Conservation (phyloP, 1,140 invertebrate genomes). For the Belonocnema kinseyi region DNA sequence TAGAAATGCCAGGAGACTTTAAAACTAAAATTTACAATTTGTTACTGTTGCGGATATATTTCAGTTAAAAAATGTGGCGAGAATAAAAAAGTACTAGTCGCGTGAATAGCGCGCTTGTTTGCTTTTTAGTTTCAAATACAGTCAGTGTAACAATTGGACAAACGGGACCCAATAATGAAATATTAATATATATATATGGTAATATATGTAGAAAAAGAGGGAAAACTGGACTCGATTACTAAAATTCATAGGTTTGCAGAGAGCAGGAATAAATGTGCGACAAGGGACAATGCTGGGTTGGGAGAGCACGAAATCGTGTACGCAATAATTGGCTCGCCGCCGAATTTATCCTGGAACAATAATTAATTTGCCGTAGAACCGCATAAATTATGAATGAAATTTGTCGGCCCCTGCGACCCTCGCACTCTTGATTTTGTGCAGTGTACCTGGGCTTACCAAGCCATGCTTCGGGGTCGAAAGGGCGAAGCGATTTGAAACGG, state of each 20-base stretch:
- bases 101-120: no score
- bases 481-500: slow-evolving; percentile 52
- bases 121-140: no score
- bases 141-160: no score
- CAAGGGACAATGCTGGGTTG: neutral
- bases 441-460: slow-evolving; percentile 45
- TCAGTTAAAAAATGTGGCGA: no score
- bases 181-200: no score
- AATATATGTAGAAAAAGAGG: neutral
- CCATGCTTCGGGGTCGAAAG: slow-evolving; percentile 48
- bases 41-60: no score
- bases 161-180: no score
- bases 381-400: slow-evolving; percentile 61
- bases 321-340: slow-evolving; percentile 36
- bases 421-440: slow-evolving; percentile 40
- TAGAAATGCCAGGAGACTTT: no score
- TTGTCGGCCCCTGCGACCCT: slow-evolving; percentile 36
- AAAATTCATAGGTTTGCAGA: neutral
- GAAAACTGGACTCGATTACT: neutral
- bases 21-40: no score
- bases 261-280: neutral
- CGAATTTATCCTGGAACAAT: slow-evolving; percentile 55
- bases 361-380: slow-evolving; percentile 63
- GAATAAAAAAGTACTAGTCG: no score
- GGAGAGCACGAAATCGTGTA: neutral